Base-by-base conservation (phyloP, 2,888 invertebrate species). In the Papilio demoleus region DNA sequence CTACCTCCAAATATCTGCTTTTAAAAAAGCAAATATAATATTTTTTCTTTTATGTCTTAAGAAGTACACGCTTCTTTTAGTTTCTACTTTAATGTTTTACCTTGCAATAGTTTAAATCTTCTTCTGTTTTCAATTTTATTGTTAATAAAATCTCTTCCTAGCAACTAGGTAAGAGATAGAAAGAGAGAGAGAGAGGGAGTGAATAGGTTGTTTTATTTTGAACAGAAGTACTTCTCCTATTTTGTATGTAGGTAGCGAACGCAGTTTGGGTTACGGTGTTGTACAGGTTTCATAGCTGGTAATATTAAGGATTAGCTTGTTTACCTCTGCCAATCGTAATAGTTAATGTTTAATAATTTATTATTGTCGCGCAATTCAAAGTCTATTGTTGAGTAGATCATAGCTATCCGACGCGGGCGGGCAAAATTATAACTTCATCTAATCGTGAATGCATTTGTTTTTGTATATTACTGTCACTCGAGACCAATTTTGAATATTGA, bases 261-360 rank as follows among this genome's bases (percentile, higher is more conserved):
- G 82, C 87, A 86, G 88, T 91, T 92, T 91, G 88, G 92, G 88
- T 92, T 91, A 92, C 89, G 90, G 89, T 85, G 87, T 82, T 91
- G 91, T 91, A 89, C 91, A 91, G 90, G 90, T 90, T 91, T 87
- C 85, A 90, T 90, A 91, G 92, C 92, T 92, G 92, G 92, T 92
- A 92, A 92, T 92, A 90, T 91, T 88, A 89, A 88, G 83, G 79
- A 80, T 87, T 90, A 91, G 92, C 92, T 92, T 89, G 90, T 91
- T 91, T 90, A 92, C 92, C 92, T 92, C 92, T 90, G 92, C 92
- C 92, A 90, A 88, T 92, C 91, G 89, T 90, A 90, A 90, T 92
- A 90, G 89, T 90, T 88, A 83, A 88, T 90, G 83, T 91, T 88
- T 88, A 90, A 87, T 92, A 89, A 92, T 92, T 92, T 92, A 92